Evolutionary conservation across 2,888 invertebrate genomes (phyloP).

Genomic region (Chrysopilus asiliformis): DNA sequence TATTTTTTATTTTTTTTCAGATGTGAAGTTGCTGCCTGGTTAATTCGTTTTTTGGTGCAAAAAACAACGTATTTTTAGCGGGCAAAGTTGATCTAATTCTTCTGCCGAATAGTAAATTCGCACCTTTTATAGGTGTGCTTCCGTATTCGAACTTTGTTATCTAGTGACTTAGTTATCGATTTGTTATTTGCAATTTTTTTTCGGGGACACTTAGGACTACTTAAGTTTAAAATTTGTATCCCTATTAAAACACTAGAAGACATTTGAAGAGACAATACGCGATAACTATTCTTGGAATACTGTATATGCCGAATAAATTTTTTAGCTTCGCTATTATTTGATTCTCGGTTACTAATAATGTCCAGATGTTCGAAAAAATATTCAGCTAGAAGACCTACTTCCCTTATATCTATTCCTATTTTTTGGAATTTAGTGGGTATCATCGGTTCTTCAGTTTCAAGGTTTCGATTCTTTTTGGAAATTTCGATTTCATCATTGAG

Average conservation of each 20-base stretch:
- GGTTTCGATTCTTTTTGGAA: conserved; percentile 5
- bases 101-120: not conserved
- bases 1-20: not conserved
- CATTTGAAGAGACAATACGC: conserved; percentile 7
- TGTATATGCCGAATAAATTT: conserved; percentile 13
- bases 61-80: not conserved
- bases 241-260: conserved; percentile 3
- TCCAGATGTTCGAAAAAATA: conserved; percentile 14
- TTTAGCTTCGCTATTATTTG: conserved; percentile 13
- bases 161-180: not conserved
- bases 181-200: conserved; percentile 3
- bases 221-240: conserved; percentile 3
- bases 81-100: not conserved
- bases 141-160: not conserved
- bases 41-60: not conserved
- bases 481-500: conserved; percentile 8
- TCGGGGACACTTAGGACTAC: conserved; percentile 7
- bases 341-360: conserved; percentile 13
- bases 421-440: conserved; percentile 5
- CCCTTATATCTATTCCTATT: conserved; percentile 12
- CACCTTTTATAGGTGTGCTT: not conserved
- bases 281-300: conserved; percentile 13
- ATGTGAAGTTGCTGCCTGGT: not conserved
- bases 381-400: not conserved
- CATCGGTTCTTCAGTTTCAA: conserved; percentile 2